Evolutionary conservation across 2,797 vertebrate species (phyloP), one percentile per base, ranked within the genome.

Genomic region (Characodon lateralis): DNA sequence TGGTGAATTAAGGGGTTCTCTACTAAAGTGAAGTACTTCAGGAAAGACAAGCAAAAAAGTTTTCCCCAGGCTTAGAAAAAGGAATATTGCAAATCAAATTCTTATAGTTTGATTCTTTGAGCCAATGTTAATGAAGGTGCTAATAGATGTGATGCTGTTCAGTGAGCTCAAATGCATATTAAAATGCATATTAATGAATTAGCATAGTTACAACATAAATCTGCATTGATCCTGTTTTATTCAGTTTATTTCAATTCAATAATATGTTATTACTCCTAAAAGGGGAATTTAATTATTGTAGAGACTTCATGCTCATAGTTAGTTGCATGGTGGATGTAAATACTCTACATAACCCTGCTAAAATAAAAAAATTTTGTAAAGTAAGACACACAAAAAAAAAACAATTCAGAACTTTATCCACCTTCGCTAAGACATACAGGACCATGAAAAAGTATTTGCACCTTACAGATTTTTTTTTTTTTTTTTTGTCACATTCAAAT

Each of bases 1-100:
- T 80, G 87, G 71, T 63, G 83, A 83, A 93, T 94, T 91, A 94
- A 31, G 50, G 73, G 69, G 77, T 73, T 79, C 51, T 50, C 70
- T 14, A 72, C 83, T 79, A 85, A 83, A 84, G 77, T 77, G 51
- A 2, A 24, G 53, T 56, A 80, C 83, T 78, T 76, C 80, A 82
- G 84, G 80, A 73, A 78, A 59, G 55, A 73, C 72, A 73, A 53
- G 78, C 24, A 66, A 41, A 35, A 39, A 66, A 24, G 35, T 41
- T 66, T 39, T 39, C 35, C 22, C 20, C 35, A 66, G 20, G 20
- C 20, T 41, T 41, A 12, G 18, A 65, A 66, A 41, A 66, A 22
- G 2, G 5, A 41, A 41, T 22, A 22, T 5, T 39, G 63, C 7
- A 2, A 66, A 41, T 41, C 24, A 26, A 46, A 46, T 69, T 48